Conservation (phyloP, 2,113 vertebrate species). For the Mola mola region DNA sequence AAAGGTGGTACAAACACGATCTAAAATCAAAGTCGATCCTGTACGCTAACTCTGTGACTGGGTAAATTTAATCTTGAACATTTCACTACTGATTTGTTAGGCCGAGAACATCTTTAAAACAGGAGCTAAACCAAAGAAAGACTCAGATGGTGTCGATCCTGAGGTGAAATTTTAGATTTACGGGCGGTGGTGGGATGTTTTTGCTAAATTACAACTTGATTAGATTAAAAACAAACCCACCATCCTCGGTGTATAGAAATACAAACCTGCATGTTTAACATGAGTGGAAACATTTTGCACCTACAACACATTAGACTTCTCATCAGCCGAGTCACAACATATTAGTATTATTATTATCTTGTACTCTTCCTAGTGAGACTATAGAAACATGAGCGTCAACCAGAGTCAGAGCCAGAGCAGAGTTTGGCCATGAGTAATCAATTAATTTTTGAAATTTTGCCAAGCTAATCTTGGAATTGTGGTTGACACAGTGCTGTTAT, state of each 20-base stretch:
- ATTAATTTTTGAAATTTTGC: no score
- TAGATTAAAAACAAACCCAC: no score
- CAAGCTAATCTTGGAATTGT: no score
- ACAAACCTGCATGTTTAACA: neutral
- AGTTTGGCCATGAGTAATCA: neutral
- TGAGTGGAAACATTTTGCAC: constrained; percentile 9
- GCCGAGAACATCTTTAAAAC: neutral
- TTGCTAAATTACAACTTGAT: no score
- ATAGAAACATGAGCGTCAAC: neutral
- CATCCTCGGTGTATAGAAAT: neutral
- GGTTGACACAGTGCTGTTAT: no score
- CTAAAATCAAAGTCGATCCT: neutral
- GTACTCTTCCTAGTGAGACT: no score
- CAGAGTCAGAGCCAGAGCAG: neutral
- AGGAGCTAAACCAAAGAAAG: no score
- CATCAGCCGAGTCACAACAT: no score
- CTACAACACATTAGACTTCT: constrained; percentile 15
- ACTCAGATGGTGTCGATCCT: constrained; percentile 1
- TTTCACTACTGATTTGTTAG: constrained; percentile 8
- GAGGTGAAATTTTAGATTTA: neutral
- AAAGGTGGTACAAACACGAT: neutral
- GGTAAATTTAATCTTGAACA: neutral
- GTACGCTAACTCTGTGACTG: neutral
- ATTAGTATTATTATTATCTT: no score
- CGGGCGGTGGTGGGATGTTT: no score